Evolutionary conservation across 2,113 vertebrate genomes (phyloP).

Genomic region (Cynoglossus semilaevis): DNA sequence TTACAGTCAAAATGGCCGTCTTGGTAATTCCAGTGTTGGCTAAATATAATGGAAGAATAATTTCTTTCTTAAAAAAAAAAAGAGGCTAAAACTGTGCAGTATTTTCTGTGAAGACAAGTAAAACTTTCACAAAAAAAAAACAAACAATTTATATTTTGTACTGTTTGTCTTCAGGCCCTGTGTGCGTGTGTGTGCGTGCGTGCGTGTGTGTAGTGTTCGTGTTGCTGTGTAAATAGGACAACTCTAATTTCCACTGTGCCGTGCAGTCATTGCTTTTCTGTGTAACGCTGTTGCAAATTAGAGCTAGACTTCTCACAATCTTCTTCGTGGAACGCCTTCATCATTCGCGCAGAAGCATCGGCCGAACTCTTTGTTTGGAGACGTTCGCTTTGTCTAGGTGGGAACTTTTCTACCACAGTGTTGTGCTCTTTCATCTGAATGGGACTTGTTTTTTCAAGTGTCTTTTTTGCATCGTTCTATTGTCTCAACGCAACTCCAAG

Average conservation of each 20-base stretch:
- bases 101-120: background rate
- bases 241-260: conserved; percentile 44
- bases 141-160: conserved; percentile 43
- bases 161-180: conserved; percentile 8
- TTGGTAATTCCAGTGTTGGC: conserved; percentile 3
- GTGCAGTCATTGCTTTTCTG: conserved; percentile 50
- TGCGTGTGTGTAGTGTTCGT: conserved; percentile 22
- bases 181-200: conserved; percentile 50
- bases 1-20: conserved; percentile 17
- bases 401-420: conserved; percentile 18
- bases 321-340: conserved; percentile 31
- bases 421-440: conserved; percentile 30
- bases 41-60: conserved; percentile 18
- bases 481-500: conserved; percentile 11
- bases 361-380: conserved; percentile 7
- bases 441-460: conserved; percentile 23
- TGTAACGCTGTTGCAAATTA: conserved; percentile 36
- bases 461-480: conserved; percentile 21
- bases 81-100: conserved; percentile 25
- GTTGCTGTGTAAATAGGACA: conserved; percentile 52
- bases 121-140: conserved; percentile 2
- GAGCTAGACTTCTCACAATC: conserved; percentile 27
- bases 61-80: conserved; percentile 20
- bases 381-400: conserved; percentile 19
- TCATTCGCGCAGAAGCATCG: conserved; percentile 4